phyloP scores from a whole-genome alignment of 2,797 vertebrate genomes.

The Botia almorhae region DNA sequence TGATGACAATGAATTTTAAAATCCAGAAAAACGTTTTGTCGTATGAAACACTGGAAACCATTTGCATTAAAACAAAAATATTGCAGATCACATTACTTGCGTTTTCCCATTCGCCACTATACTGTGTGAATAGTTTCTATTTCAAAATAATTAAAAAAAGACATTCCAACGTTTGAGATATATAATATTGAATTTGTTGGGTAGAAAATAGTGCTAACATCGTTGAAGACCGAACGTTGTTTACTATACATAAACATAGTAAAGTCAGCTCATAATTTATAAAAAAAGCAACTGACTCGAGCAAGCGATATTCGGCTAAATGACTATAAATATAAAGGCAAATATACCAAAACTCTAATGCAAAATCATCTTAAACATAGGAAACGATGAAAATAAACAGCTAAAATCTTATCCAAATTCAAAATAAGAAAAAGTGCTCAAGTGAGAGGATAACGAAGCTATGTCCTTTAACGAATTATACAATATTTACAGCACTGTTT shows the following conservation, averaged over 20 bases:
- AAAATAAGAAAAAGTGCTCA: slow-evolving; percentile 79
- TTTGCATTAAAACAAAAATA: slow-evolving; percentile 33
- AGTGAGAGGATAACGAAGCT: slow-evolving; percentile 73
- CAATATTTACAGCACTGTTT: slow-evolving; percentile 82
- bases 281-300: slow-evolving; percentile 49
- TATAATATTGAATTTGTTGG: slow-evolving; percentile 48
- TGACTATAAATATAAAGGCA: slow-evolving; percentile 69
- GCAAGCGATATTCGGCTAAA: slow-evolving; percentile 62
- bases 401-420: slow-evolving; percentile 63
- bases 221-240: slow-evolving; percentile 45
- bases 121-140: slow-evolving; percentile 42
- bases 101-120: slow-evolving; percentile 31
- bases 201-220: slow-evolving; percentile 55
- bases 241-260: slow-evolving; percentile 51
- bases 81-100: slow-evolving; percentile 38
- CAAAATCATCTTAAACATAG: slow-evolving; percentile 58
- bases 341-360: slow-evolving; percentile 66
- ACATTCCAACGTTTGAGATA: slow-evolving; percentile 54
- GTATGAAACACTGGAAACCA: slow-evolving; percentile 29
- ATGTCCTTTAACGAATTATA: slow-evolving; percentile 77
- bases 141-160: slow-evolving; percentile 51
- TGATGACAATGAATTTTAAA: slow-evolving; percentile 26
- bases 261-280: slow-evolving; percentile 44
- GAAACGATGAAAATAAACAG: slow-evolving; percentile 58
- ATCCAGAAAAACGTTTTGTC: slow-evolving; percentile 21